Conservation (phyloP, 2,797 vertebrate genomes). For the Mastacembelus armatus region DNA sequence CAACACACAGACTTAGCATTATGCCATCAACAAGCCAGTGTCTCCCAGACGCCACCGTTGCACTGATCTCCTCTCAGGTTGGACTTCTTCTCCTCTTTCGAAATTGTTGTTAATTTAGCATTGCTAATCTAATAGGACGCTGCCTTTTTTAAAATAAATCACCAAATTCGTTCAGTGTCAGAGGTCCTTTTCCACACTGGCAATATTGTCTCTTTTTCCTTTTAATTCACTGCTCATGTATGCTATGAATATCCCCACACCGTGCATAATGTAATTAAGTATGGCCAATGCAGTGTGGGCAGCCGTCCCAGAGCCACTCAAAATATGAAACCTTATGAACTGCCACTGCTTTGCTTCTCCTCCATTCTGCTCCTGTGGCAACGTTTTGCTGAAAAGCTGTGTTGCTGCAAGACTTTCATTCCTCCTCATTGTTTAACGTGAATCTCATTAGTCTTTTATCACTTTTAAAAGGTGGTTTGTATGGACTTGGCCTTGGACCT, state of each 20-base stretch:
- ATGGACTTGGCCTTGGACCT: neutral
- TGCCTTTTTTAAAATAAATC: conserved; percentile 76
- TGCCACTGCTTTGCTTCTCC: conserved; percentile 34
- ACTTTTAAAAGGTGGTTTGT: neutral
- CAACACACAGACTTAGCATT: conserved; percentile 75
- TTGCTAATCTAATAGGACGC: conserved; percentile 82
- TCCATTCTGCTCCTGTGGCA: conserved; percentile 22
- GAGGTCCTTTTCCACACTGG: conserved; percentile 78
- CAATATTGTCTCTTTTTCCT: conserved; percentile 70
- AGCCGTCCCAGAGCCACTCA: conserved; percentile 80
- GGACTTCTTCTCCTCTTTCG: conserved; percentile 51
- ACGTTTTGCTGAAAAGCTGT: neutral
- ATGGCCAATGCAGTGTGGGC: conserved; percentile 84
- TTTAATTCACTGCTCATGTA: conserved; percentile 71
- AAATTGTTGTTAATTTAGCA: conserved; percentile 78
- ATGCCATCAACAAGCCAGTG: conserved; percentile 72
- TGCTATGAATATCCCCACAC: conserved; percentile 72
- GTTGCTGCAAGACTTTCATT: neutral
- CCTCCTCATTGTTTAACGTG: neutral
- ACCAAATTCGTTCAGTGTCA: conserved; percentile 75
- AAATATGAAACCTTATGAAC: conserved; percentile 86
- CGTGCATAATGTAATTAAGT: conserved; percentile 85
- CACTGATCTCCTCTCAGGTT: conserved; percentile 71
- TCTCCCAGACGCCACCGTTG: conserved; percentile 55
- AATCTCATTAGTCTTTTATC: neutral